These are phyloP conservation scores for Drosophila subsilvestris DNA, from an alignment of 2,888 invertebrate genomes.

Conservation along the genomic window DNA sequence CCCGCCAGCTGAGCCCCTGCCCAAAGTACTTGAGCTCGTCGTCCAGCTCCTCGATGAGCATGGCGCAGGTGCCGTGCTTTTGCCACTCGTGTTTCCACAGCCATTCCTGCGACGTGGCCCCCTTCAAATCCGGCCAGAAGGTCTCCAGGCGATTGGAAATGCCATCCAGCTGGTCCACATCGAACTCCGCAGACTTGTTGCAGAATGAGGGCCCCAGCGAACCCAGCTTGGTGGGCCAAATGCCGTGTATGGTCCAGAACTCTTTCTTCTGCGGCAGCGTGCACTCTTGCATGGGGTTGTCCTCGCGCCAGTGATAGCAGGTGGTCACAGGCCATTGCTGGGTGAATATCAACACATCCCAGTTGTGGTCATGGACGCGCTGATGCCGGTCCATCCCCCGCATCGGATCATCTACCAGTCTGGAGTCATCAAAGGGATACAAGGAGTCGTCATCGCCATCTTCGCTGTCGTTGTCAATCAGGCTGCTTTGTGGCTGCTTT, in stretches of 20 bases:
- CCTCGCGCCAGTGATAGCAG: slow-evolving; percentile 89
- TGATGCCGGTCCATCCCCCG: background rate
- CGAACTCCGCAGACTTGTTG: slow-evolving; percentile 88
- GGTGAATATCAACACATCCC: slow-evolving; percentile 91
- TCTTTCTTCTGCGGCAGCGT: slow-evolving; percentile 86
- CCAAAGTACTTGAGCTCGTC: slow-evolving; percentile 89
- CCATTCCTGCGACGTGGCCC: slow-evolving; percentile 81
- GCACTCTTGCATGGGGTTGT: slow-evolving; percentile 87
- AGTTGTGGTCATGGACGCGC: slow-evolving; percentile 83
- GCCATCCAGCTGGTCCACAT: slow-evolving; percentile 86
- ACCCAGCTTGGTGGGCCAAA: slow-evolving; percentile 91
- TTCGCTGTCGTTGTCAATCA: background rate
- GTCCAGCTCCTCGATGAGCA: slow-evolving; percentile 85
- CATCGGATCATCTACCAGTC: background rate
- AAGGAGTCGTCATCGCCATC: slow-evolving; percentile 55
- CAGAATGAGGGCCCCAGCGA: slow-evolving; percentile 89
- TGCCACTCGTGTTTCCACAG: slow-evolving; percentile 93
- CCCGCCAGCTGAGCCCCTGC: slow-evolving; percentile 87
- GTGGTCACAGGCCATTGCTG: slow-evolving; percentile 92
- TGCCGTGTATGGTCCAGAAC: slow-evolving; percentile 92
- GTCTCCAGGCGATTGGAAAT: slow-evolving; percentile 86
- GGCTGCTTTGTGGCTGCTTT: slow-evolving; percentile 24
- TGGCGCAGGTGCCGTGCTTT: slow-evolving; percentile 93
- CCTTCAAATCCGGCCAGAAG: slow-evolving; percentile 90
- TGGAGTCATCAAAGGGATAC: slow-evolving; percentile 6